Percentiles rank a stretch among this genome's conserved stretches.
phyloP scores from a whole-genome alignment of 1,140 invertebrate genomes.

The Leptinotarsa lineolata region DNA sequence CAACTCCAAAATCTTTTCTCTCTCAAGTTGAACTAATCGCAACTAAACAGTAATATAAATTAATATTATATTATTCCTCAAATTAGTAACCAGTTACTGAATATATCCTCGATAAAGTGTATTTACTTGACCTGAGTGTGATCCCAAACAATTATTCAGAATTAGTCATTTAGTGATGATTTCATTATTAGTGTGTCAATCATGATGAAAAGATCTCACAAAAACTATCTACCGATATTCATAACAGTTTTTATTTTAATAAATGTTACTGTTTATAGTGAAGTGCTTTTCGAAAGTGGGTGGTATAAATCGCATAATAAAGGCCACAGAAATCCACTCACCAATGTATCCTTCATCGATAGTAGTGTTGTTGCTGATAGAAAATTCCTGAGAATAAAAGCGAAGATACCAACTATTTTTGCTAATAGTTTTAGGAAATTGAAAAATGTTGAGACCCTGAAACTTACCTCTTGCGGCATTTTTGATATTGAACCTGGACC shows the following conservation, averaged over 20 bases:
- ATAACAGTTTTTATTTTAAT: not conserved
- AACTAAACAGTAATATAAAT: no score
- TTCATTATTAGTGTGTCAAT: not conserved
- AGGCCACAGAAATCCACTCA: conserved; percentile 22
- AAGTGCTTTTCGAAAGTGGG: conserved; percentile 22
- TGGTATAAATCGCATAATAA: conserved; percentile 28
- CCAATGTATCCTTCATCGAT: conserved; percentile 23
- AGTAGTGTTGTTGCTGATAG: conserved; percentile 20
- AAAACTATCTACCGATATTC: not conserved
- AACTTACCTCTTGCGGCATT: conserved; percentile 42
- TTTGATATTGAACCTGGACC: conserved; percentile 40
- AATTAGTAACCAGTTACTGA: no score
- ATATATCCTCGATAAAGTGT: not conserved
- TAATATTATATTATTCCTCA: no score
- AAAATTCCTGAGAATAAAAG: conserved; percentile 29
- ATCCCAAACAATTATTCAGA: not conserved
- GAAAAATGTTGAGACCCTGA: conserved; percentile 38
- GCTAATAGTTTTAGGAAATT: conserved; percentile 43
- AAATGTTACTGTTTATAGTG: not conserved
- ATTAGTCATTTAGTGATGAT: not conserved
- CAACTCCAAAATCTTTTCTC: no score
- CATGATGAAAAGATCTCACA: not conserved
- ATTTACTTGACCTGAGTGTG: not conserved
- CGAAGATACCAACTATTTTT: conserved; percentile 39
- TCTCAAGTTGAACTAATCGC: no score